Conservation (phyloP, 1,140 invertebrate genomes). For the Akabosia matsudoensis region DNA sequence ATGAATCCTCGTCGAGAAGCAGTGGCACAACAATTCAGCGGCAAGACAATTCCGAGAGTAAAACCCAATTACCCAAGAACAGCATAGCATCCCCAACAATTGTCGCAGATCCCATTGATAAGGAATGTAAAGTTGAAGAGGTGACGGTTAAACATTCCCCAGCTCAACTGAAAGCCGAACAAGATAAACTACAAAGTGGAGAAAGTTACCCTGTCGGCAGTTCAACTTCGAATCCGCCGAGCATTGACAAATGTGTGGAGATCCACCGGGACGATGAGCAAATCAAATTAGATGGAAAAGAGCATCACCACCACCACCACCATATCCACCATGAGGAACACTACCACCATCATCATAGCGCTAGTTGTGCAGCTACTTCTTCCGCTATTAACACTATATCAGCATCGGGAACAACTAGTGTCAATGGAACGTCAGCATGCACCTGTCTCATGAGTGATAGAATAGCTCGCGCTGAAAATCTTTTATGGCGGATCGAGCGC, state of each 20-base stretch:
- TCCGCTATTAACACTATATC: constrained; percentile 16
- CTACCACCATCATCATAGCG: background rate
- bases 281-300: background rate
- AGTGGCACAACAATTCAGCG: constrained; percentile 20
- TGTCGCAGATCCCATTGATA: background rate
- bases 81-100: background rate
- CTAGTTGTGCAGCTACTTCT: background rate
- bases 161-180: background rate
- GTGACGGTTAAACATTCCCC: background rate
- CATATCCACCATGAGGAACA: background rate
- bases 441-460: constrained; percentile 28
- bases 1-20: constrained; percentile 41
- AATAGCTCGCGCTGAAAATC: constrained; percentile 46
- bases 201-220: background rate
- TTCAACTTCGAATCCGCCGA: background rate
- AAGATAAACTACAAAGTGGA: background rate
- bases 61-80: background rate
- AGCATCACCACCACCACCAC: background rate
- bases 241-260: background rate
- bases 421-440: background rate
- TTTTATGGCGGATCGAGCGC: constrained; percentile 46
- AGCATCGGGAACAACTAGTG: constrained; percentile 8
- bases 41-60: constrained; percentile 3
- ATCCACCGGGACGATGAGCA: background rate
- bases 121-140: background rate